phyloP scores from a whole-genome alignment of 2,113 vertebrate genomes.

The Myiagra hebetior region DNA sequence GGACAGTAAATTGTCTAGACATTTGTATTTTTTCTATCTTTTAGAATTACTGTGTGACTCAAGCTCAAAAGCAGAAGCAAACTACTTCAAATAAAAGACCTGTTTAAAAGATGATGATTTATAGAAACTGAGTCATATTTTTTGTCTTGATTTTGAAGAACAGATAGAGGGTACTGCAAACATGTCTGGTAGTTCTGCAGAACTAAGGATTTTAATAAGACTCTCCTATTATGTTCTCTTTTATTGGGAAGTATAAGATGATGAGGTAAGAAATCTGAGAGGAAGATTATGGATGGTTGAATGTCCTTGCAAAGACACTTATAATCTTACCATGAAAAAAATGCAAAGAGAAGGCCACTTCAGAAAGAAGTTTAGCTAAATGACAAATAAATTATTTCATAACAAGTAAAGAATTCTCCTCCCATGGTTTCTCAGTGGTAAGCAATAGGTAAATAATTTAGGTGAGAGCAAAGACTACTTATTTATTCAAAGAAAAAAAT shows the following conservation, averaged over 20 bases:
- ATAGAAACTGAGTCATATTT: background rate
- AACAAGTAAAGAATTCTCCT: background rate
- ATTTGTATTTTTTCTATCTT: background rate
- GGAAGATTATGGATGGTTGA: background rate
- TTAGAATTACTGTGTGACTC: background rate
- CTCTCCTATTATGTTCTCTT: background rate
- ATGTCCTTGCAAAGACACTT: background rate
- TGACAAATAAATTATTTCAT: background rate
- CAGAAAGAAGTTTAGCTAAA: background rate
- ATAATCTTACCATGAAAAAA: background rate
- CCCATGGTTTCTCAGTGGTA: background rate
- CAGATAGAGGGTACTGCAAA: background rate
- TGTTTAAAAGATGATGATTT: background rate
- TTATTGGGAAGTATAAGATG: background rate
- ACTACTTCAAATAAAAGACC: background rate
- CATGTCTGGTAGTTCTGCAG: background rate
- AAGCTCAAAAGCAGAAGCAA: background rate
- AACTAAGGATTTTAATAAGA: background rate
- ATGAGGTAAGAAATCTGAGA: background rate
- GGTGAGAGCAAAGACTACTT: background rate
- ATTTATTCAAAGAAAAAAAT: background rate
- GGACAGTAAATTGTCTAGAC: background rate
- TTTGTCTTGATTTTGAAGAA: background rate
- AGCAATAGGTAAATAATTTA: background rate
- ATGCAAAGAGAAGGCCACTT: background rate